Evolutionary conservation across 37 sponge, comb jelly and placozoan species (phyloP).

Genomic region (Amphimedon queenslandica): DNA sequence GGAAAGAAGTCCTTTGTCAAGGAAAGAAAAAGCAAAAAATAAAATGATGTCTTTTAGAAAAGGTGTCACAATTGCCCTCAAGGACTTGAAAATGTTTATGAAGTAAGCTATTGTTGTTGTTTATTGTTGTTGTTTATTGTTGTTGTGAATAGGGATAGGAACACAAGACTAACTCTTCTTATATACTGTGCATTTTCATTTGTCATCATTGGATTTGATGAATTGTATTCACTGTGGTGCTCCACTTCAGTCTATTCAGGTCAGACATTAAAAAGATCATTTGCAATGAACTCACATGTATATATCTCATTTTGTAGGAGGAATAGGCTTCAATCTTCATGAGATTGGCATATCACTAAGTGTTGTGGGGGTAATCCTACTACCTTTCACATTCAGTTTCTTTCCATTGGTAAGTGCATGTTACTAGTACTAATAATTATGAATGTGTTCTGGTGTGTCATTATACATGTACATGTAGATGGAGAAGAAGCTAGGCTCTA

Average conservation of each 20-base stretch:
- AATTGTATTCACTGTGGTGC: conserved; percentile 58
- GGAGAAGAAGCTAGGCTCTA: conserved; percentile 28
- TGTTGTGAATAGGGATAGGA: conserved; percentile 18
- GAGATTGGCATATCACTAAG: conserved; percentile 59
- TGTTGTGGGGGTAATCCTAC: conserved; percentile 33
- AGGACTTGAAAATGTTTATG: conserved; percentile 32
- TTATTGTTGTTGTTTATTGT: not conserved
- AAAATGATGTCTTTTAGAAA: no score
- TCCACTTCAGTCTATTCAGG: conserved; percentile 36
- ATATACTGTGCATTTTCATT: conserved; percentile 53
- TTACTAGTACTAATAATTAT: not conserved
- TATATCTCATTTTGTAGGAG: conserved; percentile 53
- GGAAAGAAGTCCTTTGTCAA: no score
- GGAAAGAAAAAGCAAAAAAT: no score
- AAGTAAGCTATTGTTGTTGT: conserved; percentile 16
- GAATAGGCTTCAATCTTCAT: conserved; percentile 49
- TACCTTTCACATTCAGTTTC: conserved; percentile 35
- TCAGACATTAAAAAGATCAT: not conserved
- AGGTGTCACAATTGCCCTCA: conserved; percentile 1
- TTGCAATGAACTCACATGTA: no score
- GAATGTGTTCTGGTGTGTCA: no score
- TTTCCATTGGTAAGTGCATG: conserved; percentile 43
- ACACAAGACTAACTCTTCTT: conserved; percentile 11
- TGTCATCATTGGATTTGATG: conserved; percentile 70
- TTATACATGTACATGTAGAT: conserved; percentile 10